Conservation (phyloP, 2,797 vertebrate genomes). For the Clarias fuscus region DNA sequence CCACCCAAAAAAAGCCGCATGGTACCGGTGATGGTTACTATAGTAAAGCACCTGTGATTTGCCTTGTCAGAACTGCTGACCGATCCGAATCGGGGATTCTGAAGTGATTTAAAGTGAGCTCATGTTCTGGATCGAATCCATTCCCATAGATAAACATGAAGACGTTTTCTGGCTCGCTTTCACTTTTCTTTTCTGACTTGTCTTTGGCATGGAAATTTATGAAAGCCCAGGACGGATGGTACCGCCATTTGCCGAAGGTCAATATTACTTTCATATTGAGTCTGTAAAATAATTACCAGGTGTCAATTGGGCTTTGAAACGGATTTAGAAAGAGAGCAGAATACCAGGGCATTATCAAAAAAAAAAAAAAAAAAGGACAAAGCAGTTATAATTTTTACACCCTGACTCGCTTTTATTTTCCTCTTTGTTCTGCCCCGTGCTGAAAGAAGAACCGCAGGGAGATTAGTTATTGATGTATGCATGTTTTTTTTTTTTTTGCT, state of each 20-base stretch:
- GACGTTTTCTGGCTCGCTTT: background rate
- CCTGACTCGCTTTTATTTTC: conserved; percentile 12
- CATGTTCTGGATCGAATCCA: background rate
- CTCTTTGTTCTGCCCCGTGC: conserved; percentile 31
- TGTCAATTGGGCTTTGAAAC: conserved; percentile 11
- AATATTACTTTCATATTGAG: conserved; percentile 15
- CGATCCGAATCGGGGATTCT: background rate
- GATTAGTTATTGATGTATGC: conserved; percentile 45
- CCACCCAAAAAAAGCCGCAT: background rate
- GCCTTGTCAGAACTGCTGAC: background rate
- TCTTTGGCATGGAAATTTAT: background rate
- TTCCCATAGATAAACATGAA: background rate
- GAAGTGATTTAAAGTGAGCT: background rate
- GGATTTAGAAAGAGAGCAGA: conserved; percentile 15
- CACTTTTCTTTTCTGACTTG: background rate
- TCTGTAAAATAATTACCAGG: background rate
- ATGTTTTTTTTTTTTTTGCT: conserved; percentile 27
- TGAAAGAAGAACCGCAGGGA: conserved; percentile 27
- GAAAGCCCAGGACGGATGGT: background rate
- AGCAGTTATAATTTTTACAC: conserved; percentile 3
- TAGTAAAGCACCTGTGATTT: background rate
- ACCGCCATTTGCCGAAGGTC: background rate
- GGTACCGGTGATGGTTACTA: no score
- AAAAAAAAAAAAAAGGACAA: background rate
- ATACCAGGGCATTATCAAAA: background rate